Base-by-base conservation (phyloP, 1,140 invertebrate genomes). In the Kradibia gibbosae region DNA sequence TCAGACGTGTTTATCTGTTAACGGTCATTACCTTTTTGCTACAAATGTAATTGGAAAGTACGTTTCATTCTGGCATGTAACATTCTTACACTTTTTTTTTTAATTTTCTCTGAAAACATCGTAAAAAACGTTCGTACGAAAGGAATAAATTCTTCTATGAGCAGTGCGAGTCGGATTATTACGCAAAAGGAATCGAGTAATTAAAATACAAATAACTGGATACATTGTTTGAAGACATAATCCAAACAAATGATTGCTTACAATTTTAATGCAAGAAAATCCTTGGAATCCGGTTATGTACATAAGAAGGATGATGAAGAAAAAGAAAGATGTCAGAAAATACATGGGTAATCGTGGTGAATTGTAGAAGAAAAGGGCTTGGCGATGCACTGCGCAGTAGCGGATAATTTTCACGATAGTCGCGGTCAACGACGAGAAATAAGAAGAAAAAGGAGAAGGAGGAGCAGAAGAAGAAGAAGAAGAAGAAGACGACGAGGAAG, bases 321-420 rank as follows among this genome's bases (percentile, higher is more conserved):
- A 22, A 62, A 20, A 65, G 57, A 65, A 65, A 31, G 74, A 45
- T 31, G 57, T 62, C 55, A 48, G 57, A 65, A 76, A 62, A 31
- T 50, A 39, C 31, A 57, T 4, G 36, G 57, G 3, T 76, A 76
- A 76, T 45, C 55, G 57, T 36, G 25, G 10, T 13, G 22, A 45
- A 62, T 36, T n/a, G 57, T n/a, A 42, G 20, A 57, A 39, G 73
- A 57, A 57, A 75, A 42, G 48, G 70, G 42, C 70, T 48, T 13
- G 39, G 45, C 71, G 42, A 55, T 22, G 72, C 31, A 17, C 50
- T 31, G 74, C 55, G 25, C 74, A 34, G 74, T 65, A 65, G 55
- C 74, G 57, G 74, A 8, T 65, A 76, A 76, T 76, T 76, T 76
- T 76, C 74, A n/a, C 74, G 55, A 48, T 48, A 4, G 57, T 76